A percentile compares a stretch with the other conserved stretches of the same genome.
phyloP scores from a whole-genome alignment of 2,113 vertebrate species.

The Pomatorhinus ruficollis region DNA sequence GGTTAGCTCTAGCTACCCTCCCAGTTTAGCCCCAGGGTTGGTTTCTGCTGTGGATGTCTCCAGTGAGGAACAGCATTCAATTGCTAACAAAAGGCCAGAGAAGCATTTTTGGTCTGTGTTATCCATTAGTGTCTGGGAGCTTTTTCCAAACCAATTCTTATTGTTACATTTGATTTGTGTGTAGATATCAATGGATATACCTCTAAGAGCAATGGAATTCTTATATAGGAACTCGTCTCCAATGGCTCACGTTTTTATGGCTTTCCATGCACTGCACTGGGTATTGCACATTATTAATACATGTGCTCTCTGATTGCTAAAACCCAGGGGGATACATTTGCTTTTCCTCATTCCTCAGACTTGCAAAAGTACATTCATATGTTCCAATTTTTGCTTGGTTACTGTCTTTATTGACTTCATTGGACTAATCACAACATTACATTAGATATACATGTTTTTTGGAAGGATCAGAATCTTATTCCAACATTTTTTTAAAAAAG shows the following conservation, averaged over 20 bases:
- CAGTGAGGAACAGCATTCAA: conserved; percentile 45
- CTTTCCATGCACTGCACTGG: background rate
- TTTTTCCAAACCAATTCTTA: conserved; percentile 58
- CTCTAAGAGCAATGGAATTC: conserved; percentile 27
- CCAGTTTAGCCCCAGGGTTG: conserved; percentile 8
- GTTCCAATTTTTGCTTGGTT: conserved; percentile 1
- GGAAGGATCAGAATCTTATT: background rate
- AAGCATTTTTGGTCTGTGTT: conserved; percentile 51
- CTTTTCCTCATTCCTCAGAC: conserved; percentile 16
- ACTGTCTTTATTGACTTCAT: background rate
- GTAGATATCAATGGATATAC: conserved; percentile 25
- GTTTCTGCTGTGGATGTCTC: conserved; percentile 53
- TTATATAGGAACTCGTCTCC: background rate
- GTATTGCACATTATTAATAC: conserved; percentile 19
- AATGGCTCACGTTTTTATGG: background rate
- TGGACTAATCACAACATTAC: background rate
- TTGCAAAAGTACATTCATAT: conserved; percentile 1
- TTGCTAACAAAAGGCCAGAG: conserved; percentile 55
- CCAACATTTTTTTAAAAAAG: background rate
- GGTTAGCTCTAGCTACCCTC: conserved; percentile 39
- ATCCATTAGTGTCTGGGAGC: conserved; percentile 58
- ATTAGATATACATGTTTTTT: background rate
- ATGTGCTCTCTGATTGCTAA: background rate
- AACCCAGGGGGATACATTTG: background rate
- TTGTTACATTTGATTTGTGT: conserved; percentile 48